Base-by-base conservation (phyloP, 1,140 invertebrate species). In the Anagrus nilaparvatae region DNA sequence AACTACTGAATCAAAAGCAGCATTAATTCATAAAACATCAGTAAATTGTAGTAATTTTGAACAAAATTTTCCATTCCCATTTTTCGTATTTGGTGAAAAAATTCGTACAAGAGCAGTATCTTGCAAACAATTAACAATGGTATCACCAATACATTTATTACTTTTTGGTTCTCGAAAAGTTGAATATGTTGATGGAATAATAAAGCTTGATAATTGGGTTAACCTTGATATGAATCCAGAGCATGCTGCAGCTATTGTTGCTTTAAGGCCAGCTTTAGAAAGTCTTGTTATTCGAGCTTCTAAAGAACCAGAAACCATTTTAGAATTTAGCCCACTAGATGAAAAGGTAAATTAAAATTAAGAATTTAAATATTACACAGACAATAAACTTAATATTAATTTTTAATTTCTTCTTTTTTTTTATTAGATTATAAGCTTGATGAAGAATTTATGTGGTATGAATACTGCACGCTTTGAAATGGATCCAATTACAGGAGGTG, bases 61-160 rank as follows among this genome's bases (percentile, higher is more conserved):
- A 32, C 76, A 89, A 40, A 76, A 74, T 40, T 97, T 97, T 54
- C 86, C 87, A 1, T 95, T 83, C 43, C 95, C 95, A 4, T 90
- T 96, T 57, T 97, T 99, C 61, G 87, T 98, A 24, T 99, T 97
- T 65, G 92, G 92, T 3, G 95, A 99, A 71, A 98, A 99, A 77
- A 91, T 98, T 32, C 78, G 94, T 38, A 97, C 94, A 0, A 73
- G 87, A 49, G 91, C 93, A 5, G 91, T 98, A n/a, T 87, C 87
- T 12, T 97, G 92, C 62, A 98, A 98, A 61, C 91, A 96, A 69
- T 86, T 95, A 74, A 92, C 90, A 0, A 97, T 97, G 91, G 83
- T 97, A 2, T 82, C 91, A 2, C 92, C 95, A 0, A 63, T 98
- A 44, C 94, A 98, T 66, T 67, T 98, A 5, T 61, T 99, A 45